Evolutionary conservation across 2,888 invertebrate genomes (phyloP).

Genomic region (Melanostoma scalare): DNA sequence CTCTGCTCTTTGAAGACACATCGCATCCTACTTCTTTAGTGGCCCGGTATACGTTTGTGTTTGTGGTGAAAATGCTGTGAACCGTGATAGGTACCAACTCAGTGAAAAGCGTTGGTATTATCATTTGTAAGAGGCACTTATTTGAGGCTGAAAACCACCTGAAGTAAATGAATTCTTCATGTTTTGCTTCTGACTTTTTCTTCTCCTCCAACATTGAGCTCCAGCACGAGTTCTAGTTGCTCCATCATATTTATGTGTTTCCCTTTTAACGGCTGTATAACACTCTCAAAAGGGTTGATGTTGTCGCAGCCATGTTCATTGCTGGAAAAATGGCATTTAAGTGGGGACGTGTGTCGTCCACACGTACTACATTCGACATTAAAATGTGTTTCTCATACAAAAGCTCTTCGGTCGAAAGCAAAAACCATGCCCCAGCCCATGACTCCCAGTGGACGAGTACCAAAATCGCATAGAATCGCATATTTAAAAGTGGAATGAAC

Average conservation of each 20-base stretch:
- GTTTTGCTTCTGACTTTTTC: slow-evolving; percentile 13
- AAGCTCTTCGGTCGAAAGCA: slow-evolving; percentile 56
- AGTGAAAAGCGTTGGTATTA: slow-evolving; percentile 31
- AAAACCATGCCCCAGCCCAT: slow-evolving; percentile 58
- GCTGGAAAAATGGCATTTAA: slow-evolving; percentile 62
- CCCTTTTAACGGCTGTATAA: slow-evolving; percentile 18
- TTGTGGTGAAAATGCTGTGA: not conserved
- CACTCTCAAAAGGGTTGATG: slow-evolving; percentile 35
- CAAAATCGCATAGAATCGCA: slow-evolving; percentile 58
- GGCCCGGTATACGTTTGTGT: not conserved
- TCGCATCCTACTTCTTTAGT: not conserved
- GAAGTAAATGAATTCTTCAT: slow-evolving; percentile 56
- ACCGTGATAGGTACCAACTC: slow-evolving; percentile 1
- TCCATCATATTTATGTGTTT: slow-evolving; percentile 15
- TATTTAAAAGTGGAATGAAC: slow-evolving; percentile 58
- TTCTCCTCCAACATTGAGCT: not conserved
- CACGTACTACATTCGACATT: slow-evolving; percentile 62
- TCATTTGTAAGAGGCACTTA: slow-evolving; percentile 50
- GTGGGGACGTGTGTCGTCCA: slow-evolving; percentile 63
- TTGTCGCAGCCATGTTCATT: slow-evolving; percentile 30
- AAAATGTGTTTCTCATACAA: slow-evolving; percentile 46
- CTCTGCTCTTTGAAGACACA: too few relatives aligned
- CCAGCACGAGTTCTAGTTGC: not conserved
- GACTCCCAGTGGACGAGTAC: slow-evolving; percentile 63
- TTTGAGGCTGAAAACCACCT: slow-evolving; percentile 46